A percentile compares a stretch with the other conserved stretches of the same genome.
Conservation (phyloP, 2,888 invertebrate species). For the Melanophora roralis region DNA sequence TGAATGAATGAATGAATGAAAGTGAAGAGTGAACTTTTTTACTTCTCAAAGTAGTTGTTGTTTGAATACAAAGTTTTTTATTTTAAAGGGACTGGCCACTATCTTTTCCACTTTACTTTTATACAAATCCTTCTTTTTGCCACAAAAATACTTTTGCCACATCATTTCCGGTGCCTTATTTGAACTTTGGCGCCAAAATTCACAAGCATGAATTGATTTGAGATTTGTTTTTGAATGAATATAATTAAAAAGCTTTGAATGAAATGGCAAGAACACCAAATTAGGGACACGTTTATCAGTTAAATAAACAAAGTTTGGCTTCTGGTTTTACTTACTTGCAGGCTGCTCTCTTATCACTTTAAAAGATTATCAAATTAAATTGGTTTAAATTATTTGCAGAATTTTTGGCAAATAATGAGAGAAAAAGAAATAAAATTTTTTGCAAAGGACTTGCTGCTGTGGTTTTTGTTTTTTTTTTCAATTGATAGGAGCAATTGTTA, state of each 20-base stretch:
- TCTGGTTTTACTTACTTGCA: slow-evolving; percentile 43
- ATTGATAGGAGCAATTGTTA: too few species aligned
- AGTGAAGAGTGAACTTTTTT: slow-evolving; percentile 11
- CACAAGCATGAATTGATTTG: slow-evolving; percentile 49
- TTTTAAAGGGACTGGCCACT: not conserved
- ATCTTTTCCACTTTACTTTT: not conserved
- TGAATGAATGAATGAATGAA: slow-evolving; percentile 31
- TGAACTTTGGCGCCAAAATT: slow-evolving; percentile 54
- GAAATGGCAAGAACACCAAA: slow-evolving; percentile 5
- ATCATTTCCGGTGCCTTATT: slow-evolving; percentile 57
- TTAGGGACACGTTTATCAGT: slow-evolving; percentile 17
- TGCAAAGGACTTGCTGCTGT: too few species aligned
- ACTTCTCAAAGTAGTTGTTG: not conserved
- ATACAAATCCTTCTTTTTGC: not conserved
- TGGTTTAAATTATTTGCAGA: not conserved
- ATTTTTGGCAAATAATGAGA: not conserved
- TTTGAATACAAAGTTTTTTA: not conserved
- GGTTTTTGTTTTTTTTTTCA: too few species aligned
- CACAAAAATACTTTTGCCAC: slow-evolving; percentile 17
- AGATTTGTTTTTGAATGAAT: slow-evolving; percentile 38
- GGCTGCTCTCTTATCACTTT: not conserved
- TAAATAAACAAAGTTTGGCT: slow-evolving; percentile 32
- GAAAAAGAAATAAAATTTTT: too few species aligned
- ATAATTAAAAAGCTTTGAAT: slow-evolving; percentile 47
- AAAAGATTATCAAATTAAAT: not conserved